Conservation (phyloP, 2,113 vertebrate species). For the Beaufortia kweichowensis region DNA sequence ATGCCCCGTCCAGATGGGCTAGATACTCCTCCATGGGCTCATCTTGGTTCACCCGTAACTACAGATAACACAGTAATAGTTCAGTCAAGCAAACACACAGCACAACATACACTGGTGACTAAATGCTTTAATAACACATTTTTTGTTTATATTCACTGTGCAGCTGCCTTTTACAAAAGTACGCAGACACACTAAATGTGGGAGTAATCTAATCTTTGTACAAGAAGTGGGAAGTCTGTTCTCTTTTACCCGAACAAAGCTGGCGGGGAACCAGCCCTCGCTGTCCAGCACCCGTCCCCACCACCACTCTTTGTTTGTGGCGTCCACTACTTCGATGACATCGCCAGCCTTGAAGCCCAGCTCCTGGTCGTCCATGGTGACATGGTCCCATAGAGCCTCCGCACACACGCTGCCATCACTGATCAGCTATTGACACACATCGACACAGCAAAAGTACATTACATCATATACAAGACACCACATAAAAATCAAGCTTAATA, state of each 20-base stretch:
- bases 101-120: too few species aligned
- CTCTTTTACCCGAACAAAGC: constrained; percentile 89
- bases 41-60: constrained; percentile 98
- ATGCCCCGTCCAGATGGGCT: constrained; percentile 72
- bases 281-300: constrained; percentile 91
- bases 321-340: constrained; percentile 95
- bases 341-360: constrained; percentile 94
- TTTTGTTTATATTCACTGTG: not conserved
- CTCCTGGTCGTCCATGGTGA: constrained; percentile 98
- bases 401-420: constrained; percentile 95
- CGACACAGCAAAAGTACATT: not conserved
- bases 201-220: constrained; percentile 8
- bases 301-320: constrained; percentile 98
- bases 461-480: too few species aligned
- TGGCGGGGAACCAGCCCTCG: constrained; percentile 96
- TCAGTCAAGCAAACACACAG: too few species aligned
- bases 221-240: constrained; percentile 8
- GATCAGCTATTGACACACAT: constrained; percentile 80
- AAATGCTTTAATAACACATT: too few species aligned
- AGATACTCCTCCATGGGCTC: constrained; percentile 86
- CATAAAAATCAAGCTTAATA: too few species aligned
- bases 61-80: constrained; percentile 16
- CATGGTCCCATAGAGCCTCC: constrained; percentile 96
- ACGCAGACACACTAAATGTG: too few species aligned
- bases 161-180: too few species aligned